Evolutionary conservation across 1,140 invertebrate genomes (phyloP), one percentile per base, ranked within the genome.

Genomic region (Geopemphigus sp.): DNA sequence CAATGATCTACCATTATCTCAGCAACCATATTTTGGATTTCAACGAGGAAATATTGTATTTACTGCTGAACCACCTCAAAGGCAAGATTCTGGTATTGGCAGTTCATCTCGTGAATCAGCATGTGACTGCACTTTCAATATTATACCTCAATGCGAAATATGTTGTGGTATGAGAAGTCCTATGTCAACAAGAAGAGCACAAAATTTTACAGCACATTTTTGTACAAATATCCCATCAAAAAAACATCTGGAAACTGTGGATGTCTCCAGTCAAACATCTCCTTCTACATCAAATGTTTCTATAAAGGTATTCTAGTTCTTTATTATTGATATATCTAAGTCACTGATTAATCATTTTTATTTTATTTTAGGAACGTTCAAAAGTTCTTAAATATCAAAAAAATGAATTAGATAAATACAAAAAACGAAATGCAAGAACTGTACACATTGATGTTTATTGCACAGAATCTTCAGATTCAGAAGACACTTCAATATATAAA

Each of bases 371-470:
- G 72, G 72, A 59, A 59, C 57, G 39, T 17, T n/a, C 15, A n/a
- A 74, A 74, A 17, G 11, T 45, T 22, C 1, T 76, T 17, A 59
- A 76, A 59, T 24, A 76, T 45, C 54, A 22, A 59, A 57, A 57
- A 45, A 76, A 29, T 78, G 11, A 72, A 29, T 72, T 72, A 54
- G 47, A 83, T 68, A 39, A 84, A 82, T 72, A 82, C 68, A 47
- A 84, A 81, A 80, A 86, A 81, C 81, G 85, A 82, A 81, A 91
- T 82, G 89, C 90, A 3, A 86, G 91, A 72, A 92, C 91, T 1
- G 91, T 92, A 19, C 91, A 92, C 83, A 92, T 92, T 56, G 91
- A 93, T 85, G 92, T 92, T 6, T 92, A 92, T 82, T 92, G 92
- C 83, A 92, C 91, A 0, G 91, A 90, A 2, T 90, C 91, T 50